Base-by-base conservation (phyloP, 1,140 invertebrate species). In the Campoletis sonorensis region DNA sequence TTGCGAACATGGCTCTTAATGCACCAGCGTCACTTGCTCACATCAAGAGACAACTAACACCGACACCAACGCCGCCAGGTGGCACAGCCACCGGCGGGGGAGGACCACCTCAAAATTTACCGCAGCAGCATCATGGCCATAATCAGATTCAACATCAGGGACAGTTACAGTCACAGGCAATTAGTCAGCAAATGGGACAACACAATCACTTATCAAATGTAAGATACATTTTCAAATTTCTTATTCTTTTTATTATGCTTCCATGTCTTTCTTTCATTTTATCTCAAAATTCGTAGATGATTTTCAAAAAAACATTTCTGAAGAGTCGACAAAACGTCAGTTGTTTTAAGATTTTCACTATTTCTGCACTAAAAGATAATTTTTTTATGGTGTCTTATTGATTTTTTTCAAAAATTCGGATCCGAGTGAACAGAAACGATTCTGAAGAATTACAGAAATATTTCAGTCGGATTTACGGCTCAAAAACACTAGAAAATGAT, bases 1-100 rank as follows among this genome's bases (percentile, higher is more conserved):
- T 98, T 90, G 96, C 97, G 58, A 97, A 96, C 88, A 97, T 98
- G 96, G 96, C 97, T 37, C 96, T 97, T 92, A 97, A 98, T 89
- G 97, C 97, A 70, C 96, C 96, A 64, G 95, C 95, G 58, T 90
- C 88, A 58, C 92, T 97, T 61, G 95, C 96, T 67, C 97, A 98
- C 90, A 94, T 98, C 78, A 98, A 98, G 90, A 93, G 97, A 84
- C 96, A 97, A 90, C 95, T 96, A 23, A 95, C 94, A 15, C 90
- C 90, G 45, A 91, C 90, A 79, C 89, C 91, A 18, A 89, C 91
- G 49, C 88, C 89, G 11, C 89, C 89, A 33, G 89, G 89, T n/a
- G 73, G 64, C 18, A 88, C 90, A 79, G 89, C 87, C 16, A 21
- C 89, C 27, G 89, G 89, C 15, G 73, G 64, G 27, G 77, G 23